Conservation (phyloP, 2,113 vertebrate genomes). For the Heptranchias perlo region DNA sequence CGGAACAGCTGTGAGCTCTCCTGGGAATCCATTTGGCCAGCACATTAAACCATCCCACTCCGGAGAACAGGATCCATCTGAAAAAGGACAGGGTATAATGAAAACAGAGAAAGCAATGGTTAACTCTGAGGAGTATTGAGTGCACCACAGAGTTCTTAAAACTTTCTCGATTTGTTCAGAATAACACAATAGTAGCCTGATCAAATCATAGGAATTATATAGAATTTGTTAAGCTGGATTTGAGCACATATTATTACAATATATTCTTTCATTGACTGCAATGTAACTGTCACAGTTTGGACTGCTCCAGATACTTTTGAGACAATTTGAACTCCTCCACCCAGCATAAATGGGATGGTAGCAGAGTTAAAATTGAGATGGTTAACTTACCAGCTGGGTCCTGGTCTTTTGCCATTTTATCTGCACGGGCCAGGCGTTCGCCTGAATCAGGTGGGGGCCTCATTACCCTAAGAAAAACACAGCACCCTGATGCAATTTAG, state of each 20-base stretch:
- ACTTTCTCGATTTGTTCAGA: background rate
- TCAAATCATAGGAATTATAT: background rate
- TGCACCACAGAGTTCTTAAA: background rate
- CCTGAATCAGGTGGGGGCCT: background rate
- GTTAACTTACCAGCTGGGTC: too few species aligned
- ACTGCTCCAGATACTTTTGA: too few species aligned
- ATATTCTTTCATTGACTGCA: too few species aligned
- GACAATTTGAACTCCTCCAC: too few species aligned
- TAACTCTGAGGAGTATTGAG: too few species aligned
- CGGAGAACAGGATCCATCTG: constrained; percentile 67
- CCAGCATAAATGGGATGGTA: too few species aligned
- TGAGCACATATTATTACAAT: background rate
- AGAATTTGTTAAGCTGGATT: background rate
- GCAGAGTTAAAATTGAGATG: too few species aligned
- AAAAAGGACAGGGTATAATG: constrained; percentile 38
- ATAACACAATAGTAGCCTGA: background rate
- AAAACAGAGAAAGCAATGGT: background rate
- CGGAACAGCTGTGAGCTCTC: constrained; percentile 60
- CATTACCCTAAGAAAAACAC: background rate
- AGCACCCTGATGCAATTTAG: too few species aligned
- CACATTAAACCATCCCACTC: constrained; percentile 84
- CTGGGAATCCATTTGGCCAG: constrained; percentile 72
- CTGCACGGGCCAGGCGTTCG: background rate
- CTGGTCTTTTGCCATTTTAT: background rate
- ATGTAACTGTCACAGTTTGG: too few species aligned